These are phyloP conservation scores for Lepidonotus clava DNA, from an alignment of 2,888 invertebrate species.

Conservation along the genomic window DNA sequence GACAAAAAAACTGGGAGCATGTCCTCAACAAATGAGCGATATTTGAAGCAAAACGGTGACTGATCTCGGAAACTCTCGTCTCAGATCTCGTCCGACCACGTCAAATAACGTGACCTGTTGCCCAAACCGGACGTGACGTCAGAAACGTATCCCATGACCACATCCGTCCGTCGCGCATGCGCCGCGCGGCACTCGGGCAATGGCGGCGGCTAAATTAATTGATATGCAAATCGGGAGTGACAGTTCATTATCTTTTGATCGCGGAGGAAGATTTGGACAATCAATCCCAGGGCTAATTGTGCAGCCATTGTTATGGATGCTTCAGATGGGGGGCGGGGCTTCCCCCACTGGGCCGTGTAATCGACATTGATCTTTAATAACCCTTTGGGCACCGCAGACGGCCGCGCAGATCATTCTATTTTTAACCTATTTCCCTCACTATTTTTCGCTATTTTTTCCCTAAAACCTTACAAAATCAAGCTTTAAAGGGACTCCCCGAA, in stretches of 20 bases:
- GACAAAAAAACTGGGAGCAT: not conserved
- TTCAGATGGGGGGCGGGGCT: not conserved
- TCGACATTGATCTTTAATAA: slow-evolving; percentile 45
- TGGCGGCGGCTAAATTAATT: slow-evolving; percentile 19
- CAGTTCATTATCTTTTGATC: slow-evolving; percentile 52
- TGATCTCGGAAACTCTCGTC: not conserved
- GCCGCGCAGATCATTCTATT: no score
- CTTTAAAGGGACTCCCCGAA: no score
- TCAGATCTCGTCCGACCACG: not conserved
- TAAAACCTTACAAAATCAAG: no score
- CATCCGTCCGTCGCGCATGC: not conserved
- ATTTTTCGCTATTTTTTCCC: no score
- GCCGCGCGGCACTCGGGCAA: not conserved
- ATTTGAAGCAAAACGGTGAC: no score
- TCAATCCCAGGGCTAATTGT: slow-evolving; percentile 47
- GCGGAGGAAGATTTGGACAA: slow-evolving; percentile 15
- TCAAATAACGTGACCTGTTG: slow-evolving; percentile 39
- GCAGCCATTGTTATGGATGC: slow-evolving; percentile 48
- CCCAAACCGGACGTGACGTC: slow-evolving; percentile 33
- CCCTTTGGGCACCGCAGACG: slow-evolving; percentile 19
- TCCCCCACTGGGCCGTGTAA: slow-evolving; percentile 23
- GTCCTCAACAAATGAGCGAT: not conserved
- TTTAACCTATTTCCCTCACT: no score
- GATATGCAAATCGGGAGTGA: slow-evolving; percentile 49
- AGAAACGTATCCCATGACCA: not conserved